Conservation (phyloP, 2,113 vertebrate species). For the Paramisgurnus dabryanus region DNA sequence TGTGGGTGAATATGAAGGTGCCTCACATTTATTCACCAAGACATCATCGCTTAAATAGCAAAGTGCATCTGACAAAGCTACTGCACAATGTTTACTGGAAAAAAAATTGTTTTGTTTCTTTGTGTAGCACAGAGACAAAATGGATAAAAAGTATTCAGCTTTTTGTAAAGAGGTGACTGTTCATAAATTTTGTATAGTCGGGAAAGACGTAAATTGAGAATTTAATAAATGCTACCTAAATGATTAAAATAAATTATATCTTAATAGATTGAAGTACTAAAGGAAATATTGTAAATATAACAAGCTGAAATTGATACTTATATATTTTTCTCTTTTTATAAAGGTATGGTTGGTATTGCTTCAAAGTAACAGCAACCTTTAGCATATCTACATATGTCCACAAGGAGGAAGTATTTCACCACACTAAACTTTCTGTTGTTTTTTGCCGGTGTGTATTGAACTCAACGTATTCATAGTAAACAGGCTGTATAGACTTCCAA, state of each 20-base stretch:
- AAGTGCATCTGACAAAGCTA: neutral
- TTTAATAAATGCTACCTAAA: too few species aligned
- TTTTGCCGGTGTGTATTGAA: neutral
- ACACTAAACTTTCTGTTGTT: constrained; percentile 41
- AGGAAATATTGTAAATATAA: too few species aligned
- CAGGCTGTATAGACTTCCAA: neutral
- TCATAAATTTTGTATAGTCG: too few species aligned
- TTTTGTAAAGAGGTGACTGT: too few species aligned
- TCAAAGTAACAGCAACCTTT: neutral
- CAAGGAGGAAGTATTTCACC: constrained; percentile 69
- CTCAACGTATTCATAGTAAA: neutral
- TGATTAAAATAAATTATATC: neutral
- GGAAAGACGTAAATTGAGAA: too few species aligned
- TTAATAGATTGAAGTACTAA: too few species aligned
- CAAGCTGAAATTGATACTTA: too few species aligned
- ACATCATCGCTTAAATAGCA: neutral
- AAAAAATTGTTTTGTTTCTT: too few species aligned
- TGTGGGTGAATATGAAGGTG: constrained; percentile 1
- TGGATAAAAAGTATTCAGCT: too few species aligned
- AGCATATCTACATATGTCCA: constrained; percentile 53
- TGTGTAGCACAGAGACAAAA: too few species aligned
- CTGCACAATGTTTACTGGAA: too few species aligned
- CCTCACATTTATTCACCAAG: neutral
- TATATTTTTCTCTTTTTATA: too few species aligned
- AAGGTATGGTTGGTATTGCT: neutral